phyloP scores from a whole-genome alignment of 2,113 vertebrate species.

The Rutilus rutilus region DNA sequence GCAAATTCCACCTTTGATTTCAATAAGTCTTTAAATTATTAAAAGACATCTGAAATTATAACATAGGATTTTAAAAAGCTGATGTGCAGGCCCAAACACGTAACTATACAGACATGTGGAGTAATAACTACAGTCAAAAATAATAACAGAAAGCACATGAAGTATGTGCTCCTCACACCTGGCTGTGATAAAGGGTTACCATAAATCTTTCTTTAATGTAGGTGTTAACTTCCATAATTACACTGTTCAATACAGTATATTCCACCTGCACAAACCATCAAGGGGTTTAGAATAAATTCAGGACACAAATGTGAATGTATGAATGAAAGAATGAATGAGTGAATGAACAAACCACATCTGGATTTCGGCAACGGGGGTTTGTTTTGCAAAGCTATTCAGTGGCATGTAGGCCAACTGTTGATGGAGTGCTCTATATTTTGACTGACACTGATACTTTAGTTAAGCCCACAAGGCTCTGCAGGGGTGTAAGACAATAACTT shows the following conservation, averaged over 20 bases:
- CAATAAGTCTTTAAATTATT: background rate
- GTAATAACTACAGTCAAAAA: background rate
- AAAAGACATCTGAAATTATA: background rate
- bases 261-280: background rate
- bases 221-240: background rate
- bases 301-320: slow-evolving; percentile 6
- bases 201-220: slow-evolving; percentile 38
- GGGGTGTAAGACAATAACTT: slow-evolving; percentile 79
- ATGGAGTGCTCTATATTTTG: slow-evolving; percentile 65
- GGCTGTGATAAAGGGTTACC: slow-evolving; percentile 5
- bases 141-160: slow-evolving; percentile 35
- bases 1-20: background rate
- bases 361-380: slow-evolving; percentile 55
- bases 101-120: background rate
- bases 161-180: slow-evolving; percentile 17
- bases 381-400: slow-evolving; percentile 68
- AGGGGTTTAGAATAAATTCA: slow-evolving; percentile 20
- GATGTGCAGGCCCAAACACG: slow-evolving; percentile 1
- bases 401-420: slow-evolving; percentile 70
- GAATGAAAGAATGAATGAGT: background rate
- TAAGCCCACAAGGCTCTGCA: slow-evolving; percentile 68
- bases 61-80: background rate
- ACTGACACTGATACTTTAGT: slow-evolving; percentile 74
- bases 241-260: slow-evolving; percentile 9
- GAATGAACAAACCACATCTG: slow-evolving; percentile 40